phyloP scores from a whole-genome alignment of 2,113 vertebrate species.

The Oryzias woworae region DNA sequence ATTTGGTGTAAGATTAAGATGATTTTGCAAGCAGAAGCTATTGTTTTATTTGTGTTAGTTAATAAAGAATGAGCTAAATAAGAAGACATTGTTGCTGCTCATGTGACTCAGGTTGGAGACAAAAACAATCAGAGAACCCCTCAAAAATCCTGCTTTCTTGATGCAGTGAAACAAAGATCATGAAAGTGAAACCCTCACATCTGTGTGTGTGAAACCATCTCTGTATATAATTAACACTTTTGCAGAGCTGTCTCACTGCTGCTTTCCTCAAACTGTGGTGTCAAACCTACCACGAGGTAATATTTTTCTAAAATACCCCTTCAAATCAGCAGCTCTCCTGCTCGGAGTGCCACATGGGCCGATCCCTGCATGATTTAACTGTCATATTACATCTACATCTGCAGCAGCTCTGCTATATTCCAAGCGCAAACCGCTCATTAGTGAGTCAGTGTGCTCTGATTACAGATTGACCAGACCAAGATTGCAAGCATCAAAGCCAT shows the following conservation, averaged over 20 bases:
- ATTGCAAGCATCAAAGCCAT: constrained; percentile 56
- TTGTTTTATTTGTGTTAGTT: neutral
- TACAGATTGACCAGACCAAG: constrained; percentile 67
- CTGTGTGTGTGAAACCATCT: constrained; percentile 1
- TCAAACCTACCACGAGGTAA: constrained; percentile 25
- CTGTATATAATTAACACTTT: constrained; percentile 30
- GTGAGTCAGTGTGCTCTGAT: constrained; percentile 57
- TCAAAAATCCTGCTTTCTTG: constrained; percentile 2
- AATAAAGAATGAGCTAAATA: neutral
- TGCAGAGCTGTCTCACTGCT: constrained; percentile 13
- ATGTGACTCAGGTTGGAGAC: neutral
- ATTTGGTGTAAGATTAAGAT: no score
- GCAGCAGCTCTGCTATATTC: constrained; percentile 40
- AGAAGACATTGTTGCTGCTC: neutral
- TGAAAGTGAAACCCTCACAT: constrained; percentile 13
- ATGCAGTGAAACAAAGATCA: neutral
- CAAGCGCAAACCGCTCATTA: constrained; percentile 61
- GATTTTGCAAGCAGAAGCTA: no score
- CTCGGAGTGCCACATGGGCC: constrained; percentile 16
- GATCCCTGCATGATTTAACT: constrained; percentile 45
- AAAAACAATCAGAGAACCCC: neutral
- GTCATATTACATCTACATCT: constrained; percentile 59
- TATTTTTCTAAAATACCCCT: constrained; percentile 31
- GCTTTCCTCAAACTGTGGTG: constrained; percentile 16
- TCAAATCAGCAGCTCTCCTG: constrained; percentile 28